These are phyloP conservation scores for Latrodectus hesperus DNA, from an alignment of 2,888 invertebrate genomes.

Conservation along the genomic window DNA sequence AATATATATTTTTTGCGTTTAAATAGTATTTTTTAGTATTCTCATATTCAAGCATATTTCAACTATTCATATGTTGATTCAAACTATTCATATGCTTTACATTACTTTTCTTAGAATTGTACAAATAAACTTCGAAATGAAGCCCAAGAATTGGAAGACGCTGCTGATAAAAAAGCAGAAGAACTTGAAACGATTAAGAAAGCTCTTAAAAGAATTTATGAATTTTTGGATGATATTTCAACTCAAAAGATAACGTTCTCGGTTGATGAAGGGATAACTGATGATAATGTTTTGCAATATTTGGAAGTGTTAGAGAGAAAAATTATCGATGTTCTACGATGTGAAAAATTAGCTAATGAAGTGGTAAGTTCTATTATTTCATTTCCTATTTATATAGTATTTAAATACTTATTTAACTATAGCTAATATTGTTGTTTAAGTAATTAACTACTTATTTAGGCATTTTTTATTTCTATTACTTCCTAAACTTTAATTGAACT, in stretches of 20 bases:
- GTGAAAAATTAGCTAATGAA: not conserved
- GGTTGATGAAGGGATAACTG: constrained; percentile 42
- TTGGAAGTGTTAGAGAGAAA: constrained; percentile 44
- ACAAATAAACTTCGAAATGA: constrained; percentile 38
- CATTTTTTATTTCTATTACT: not conserved
- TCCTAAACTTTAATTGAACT: not conserved
- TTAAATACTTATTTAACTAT: not conserved
- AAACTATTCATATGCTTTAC: not conserved
- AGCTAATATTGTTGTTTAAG: not conserved
- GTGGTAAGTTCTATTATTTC: not conserved
- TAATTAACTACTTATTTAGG: not conserved
- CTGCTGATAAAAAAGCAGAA: constrained; percentile 24
- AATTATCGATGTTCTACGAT: constrained; percentile 34
- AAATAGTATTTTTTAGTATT: not conserved
- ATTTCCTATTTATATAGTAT: not conserved
- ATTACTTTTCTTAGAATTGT: constrained; percentile 9
- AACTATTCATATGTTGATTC: not conserved
- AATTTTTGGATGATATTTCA: constrained; percentile 32
- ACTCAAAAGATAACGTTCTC: constrained; percentile 35
- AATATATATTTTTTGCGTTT: not conserved
- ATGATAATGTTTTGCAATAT: constrained; percentile 52
- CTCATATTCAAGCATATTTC: not conserved
- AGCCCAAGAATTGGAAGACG: constrained; percentile 39
- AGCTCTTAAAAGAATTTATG: constrained; percentile 30
- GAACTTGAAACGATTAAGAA: constrained; percentile 45